Base-by-base conservation (phyloP, 2,113 vertebrate species). In the Gymnogyps californianus region DNA sequence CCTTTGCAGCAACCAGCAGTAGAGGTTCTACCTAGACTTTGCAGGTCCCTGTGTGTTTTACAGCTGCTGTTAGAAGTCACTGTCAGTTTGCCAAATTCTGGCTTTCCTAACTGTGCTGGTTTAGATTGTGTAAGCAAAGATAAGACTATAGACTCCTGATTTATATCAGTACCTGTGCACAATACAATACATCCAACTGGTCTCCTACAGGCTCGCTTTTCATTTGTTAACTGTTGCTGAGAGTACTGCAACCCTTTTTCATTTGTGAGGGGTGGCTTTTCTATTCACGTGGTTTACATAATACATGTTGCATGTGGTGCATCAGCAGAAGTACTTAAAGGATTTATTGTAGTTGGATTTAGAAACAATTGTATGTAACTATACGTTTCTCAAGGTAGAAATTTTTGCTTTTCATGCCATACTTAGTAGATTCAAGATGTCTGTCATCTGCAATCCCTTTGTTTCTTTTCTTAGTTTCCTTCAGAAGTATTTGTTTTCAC, bases 401-500 rank as follows among this genome's bases (percentile, higher is more conserved):
- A 49, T 66, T 87, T 71, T 87, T 95, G 32, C 32, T 77, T 90
- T 87, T 95, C 18, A 4, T 55, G 29, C 34, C n/a, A 42, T 80
- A 69, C 40, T 85, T 92, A 44, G 67, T 92, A 81, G 42, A 80
- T 92, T 98, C 49, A 94, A 95, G 92, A 90, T 88, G 13, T 79
- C 65, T 89, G 10, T 90, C 38, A 90, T 61, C 58, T 72, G 40
- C 20, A 21, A 87, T 67, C 11, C 74, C 65, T 94, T 96, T 84
- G 19, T 87, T 67, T 78, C n/a, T 90, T 93, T 88, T 46, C 75
- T 89, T 86, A 83, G 54, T 85, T 97, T 91, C 58, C 72, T 74
- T 94, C 89, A 95, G 96, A 96, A 91, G 38, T 70, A 93, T 67
- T 76, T 89, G 70, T 91, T 98, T 98, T 92, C 42, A 86, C 95